These are phyloP conservation scores for Lepus timidus DNA, from an alignment of 2,113 vertebrate species.

Conservation along the genomic window DNA sequence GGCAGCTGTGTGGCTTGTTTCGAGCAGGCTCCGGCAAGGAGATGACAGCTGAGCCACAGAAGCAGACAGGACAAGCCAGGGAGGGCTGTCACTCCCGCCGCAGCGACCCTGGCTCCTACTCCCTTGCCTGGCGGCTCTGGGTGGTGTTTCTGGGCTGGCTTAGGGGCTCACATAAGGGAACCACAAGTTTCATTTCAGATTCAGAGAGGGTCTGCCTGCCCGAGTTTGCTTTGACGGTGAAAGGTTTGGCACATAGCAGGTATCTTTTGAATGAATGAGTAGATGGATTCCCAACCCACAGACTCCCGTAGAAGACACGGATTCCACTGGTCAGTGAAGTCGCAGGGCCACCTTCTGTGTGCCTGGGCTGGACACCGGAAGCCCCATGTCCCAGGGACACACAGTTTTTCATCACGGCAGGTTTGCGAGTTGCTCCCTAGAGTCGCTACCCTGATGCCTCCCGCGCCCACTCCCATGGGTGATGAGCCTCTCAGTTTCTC, in stretches of 20 bases:
- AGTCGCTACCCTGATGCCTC: background rate
- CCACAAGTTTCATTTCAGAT: background rate
- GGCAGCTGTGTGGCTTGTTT: background rate
- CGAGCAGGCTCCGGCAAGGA: background rate
- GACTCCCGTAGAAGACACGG: too few species aligned
- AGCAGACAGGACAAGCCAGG: background rate
- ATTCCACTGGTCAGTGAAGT: background rate
- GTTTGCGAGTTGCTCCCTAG: background rate
- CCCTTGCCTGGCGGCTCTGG: too few species aligned
- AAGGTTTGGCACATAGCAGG: background rate
- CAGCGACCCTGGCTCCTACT: background rate
- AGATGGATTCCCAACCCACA: background rate
- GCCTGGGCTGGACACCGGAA: too few species aligned
- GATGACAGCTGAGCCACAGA: background rate
- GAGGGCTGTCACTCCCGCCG: background rate
- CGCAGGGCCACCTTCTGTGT: fast-evolving
- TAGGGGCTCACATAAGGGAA: background rate
- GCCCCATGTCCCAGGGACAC: fast-evolving
- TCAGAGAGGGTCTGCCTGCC: background rate
- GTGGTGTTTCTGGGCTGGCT: background rate
- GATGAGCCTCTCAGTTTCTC: background rate
- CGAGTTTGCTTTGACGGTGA: background rate
- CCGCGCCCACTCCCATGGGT: too few species aligned
- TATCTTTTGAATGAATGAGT: background rate
- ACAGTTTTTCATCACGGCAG: fast-evolving